Base-by-base conservation (phyloP, 1,140 invertebrate genomes). In the Drepana arcuata region DNA sequence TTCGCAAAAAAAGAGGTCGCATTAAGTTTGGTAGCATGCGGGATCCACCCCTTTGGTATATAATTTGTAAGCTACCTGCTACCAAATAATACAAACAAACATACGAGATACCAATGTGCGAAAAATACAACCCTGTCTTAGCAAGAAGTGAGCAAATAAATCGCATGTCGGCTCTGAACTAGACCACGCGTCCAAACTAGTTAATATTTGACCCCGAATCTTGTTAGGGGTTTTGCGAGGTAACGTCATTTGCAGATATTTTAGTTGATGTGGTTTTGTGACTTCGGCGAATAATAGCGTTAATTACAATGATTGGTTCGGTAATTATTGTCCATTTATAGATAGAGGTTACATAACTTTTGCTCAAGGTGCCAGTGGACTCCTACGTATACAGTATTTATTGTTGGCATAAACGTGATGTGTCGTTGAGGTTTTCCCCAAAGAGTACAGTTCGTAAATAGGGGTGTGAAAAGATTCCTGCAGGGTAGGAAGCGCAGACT, bases 131-230 rank as follows among this genome's bases (percentile, higher is more conserved):
- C n/a, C n/a, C n/a, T n/a, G n/a, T n/a, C n/a, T n/a, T n/a, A n/a
- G n/a, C n/a, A n/a, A n/a, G n/a, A n/a, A n/a, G n/a, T n/a, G n/a
- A n/a, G n/a, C n/a, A n/a, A n/a, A n/a, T n/a, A n/a, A n/a, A n/a
- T n/a, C n/a, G n/a, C n/a, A n/a, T n/a, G n/a, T n/a, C n/a, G n/a
- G n/a, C n/a, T n/a, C n/a, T n/a, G n/a, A n/a, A n/a, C n/a, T n/a
- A n/a, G n/a, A n/a, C n/a, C n/a, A n/a, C n/a, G n/a, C n/a, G n/a
- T n/a, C n/a, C n/a, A n/a, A n/a, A n/a, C n/a, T n/a, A 44, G 47
- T 50, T 50, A 50, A 50, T 50, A 50, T 50, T 50, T 45, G 41
- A 41, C n/a, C 24, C 40, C 32, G 23, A 39, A 29, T 44, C 32
- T 25, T n/a, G 13, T 12, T 24, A 31, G 37, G 37, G 47, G 33